phyloP scores from a whole-genome alignment of 2,888 invertebrate species.

The Timema podura region DNA sequence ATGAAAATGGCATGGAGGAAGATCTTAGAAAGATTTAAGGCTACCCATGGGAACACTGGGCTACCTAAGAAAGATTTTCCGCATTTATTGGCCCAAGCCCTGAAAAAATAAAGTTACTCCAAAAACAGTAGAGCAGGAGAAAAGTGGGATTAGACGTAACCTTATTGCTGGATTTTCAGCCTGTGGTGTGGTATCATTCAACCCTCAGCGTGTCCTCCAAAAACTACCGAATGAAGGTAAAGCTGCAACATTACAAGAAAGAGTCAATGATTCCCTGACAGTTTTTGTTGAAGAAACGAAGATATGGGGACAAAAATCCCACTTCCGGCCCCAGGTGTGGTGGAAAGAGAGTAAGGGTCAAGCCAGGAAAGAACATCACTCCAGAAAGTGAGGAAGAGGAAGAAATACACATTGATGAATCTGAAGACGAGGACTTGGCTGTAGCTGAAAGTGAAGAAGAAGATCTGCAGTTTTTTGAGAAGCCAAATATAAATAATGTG shows the following conservation, averaged over 20 bases:
- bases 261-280: neutral
- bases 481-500: neutral
- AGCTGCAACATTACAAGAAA: neutral
- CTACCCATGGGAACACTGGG: neutral
- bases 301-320: neutral
- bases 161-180: neutral
- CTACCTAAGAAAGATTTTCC: constrained; percentile 2
- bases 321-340: neutral
- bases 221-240: neutral
- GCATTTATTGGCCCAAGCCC: neutral
- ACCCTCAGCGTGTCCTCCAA: neutral
- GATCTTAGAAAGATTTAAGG: neutral
- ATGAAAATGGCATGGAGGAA: constrained; percentile 6
- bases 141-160: neutral
- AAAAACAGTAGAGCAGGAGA: neutral
- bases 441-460: neutral
- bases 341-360: neutral
- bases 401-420: neutral
- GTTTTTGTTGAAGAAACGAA: neutral
- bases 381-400: constrained; percentile 6
- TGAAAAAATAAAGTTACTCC: neutral
- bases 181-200: neutral
- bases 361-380: neutral
- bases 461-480: neutral
- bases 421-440: neutral